These are phyloP conservation scores for Tamias sibiricus DNA, from an alignment of 2,113 vertebrate species.

Conservation along the genomic window DNA sequence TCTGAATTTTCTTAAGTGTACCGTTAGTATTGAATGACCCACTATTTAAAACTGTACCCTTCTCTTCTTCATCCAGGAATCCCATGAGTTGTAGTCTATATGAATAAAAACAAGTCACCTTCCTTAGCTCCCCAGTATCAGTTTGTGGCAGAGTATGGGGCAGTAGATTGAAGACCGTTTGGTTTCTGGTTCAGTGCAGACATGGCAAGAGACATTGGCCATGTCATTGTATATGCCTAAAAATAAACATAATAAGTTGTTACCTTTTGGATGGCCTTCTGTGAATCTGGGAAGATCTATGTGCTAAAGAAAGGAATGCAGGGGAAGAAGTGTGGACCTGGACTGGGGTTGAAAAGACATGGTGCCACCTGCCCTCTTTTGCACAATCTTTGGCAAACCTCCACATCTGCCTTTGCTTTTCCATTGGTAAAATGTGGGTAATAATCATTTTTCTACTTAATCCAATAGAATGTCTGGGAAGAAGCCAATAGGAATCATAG, in stretches of 20 bases:
- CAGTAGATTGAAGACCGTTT: neutral
- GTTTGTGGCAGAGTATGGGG: neutral
- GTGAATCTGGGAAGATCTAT: neutral
- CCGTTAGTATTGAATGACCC: neutral
- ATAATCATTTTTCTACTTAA: neutral
- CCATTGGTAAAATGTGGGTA: neutral
- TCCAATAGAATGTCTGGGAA: neutral
- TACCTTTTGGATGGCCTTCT: neutral
- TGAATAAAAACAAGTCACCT: neutral
- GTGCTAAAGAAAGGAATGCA: neutral
- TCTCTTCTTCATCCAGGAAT: neutral
- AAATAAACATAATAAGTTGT: neutral
- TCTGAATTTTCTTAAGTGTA: neutral
- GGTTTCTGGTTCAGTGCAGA: neutral
- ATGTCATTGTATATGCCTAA: neutral
- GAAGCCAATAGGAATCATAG: neutral
- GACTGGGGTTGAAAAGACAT: neutral
- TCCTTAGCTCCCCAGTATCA: neutral
- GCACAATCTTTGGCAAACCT: neutral
- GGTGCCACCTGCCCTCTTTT: neutral
- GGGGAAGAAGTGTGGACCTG: neutral
- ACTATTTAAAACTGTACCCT: neutral
- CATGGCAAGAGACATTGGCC: neutral
- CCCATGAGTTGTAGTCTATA: neutral
- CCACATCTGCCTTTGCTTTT: neutral